A percentile compares a stretch with the other conserved stretches of the same genome.
Conservation (phyloP, 1,140 invertebrate species). For the Ruditapes philippinarum region DNA sequence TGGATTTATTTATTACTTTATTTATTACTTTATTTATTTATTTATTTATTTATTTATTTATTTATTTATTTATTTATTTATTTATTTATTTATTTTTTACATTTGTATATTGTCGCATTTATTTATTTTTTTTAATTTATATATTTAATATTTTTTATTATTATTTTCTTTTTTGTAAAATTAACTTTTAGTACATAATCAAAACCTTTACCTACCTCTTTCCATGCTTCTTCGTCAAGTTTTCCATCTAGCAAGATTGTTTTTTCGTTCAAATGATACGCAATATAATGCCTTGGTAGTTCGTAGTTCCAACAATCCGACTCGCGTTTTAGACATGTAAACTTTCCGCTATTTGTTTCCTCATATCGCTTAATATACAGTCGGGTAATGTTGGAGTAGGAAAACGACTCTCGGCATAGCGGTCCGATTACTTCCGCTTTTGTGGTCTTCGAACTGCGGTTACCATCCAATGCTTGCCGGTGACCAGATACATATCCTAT, state of each 20-base stretch:
- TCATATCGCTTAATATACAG: background rate
- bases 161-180: too few species aligned
- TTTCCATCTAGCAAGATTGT: slow-evolving; percentile 70
- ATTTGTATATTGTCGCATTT: too few species aligned
- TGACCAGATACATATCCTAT: slow-evolving; percentile 38
- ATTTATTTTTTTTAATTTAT: too few species aligned
- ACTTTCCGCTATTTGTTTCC: background rate
- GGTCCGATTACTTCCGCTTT: background rate
- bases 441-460: background rate
- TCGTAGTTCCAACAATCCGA: background rate
- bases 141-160: too few species aligned
- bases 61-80: too few species aligned
- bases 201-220: slow-evolving; percentile 62
- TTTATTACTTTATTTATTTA: too few species aligned
- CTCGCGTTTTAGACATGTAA: background rate
- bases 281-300: slow-evolving; percentile 68
- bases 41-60: too few species aligned
- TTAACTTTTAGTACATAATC: too few species aligned
- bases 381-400: too few species aligned
- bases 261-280: slow-evolving; percentile 64
- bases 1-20: too few species aligned
- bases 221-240: slow-evolving; percentile 72
- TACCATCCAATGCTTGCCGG: background rate
- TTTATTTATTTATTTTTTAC: too few species aligned
- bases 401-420: background rate